phyloP scores from a whole-genome alignment of 2,113 vertebrate species.

The Chlamydotis undulata region DNA sequence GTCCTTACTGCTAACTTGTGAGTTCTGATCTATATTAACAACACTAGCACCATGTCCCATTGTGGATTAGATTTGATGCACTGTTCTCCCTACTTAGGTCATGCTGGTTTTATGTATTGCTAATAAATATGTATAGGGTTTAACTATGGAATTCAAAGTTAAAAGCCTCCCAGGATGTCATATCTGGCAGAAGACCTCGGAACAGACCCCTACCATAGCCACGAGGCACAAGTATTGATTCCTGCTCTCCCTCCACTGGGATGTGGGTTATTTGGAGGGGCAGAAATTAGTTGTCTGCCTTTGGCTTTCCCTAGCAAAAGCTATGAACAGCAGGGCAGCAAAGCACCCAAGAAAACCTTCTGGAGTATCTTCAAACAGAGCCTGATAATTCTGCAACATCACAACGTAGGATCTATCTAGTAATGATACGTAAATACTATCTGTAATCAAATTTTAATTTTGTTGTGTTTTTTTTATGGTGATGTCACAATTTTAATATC shows the following conservation, averaged over 20 bases:
- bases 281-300: background rate
- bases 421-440: background rate
- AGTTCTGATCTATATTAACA: background rate
- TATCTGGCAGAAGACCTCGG: background rate
- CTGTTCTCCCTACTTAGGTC: background rate
- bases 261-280: background rate
- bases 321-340: background rate
- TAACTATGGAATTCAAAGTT: background rate
- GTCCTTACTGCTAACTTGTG: background rate
- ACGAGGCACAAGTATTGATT: background rate
- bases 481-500: background rate
- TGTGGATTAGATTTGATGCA: background rate
- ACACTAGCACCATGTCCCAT: rapidly evolving
- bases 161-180: background rate
- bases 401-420: background rate
- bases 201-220: background rate
- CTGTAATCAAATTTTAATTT: background rate
- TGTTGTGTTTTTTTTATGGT: background rate
- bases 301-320: background rate
- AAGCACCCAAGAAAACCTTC: background rate
- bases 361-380: background rate
- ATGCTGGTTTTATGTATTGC: background rate
- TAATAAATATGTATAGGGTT: background rate
- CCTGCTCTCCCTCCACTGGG: background rate
- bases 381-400: background rate